phyloP scores from a whole-genome alignment of 2,113 vertebrate genomes.

The Sakesphorus luctuosus region DNA sequence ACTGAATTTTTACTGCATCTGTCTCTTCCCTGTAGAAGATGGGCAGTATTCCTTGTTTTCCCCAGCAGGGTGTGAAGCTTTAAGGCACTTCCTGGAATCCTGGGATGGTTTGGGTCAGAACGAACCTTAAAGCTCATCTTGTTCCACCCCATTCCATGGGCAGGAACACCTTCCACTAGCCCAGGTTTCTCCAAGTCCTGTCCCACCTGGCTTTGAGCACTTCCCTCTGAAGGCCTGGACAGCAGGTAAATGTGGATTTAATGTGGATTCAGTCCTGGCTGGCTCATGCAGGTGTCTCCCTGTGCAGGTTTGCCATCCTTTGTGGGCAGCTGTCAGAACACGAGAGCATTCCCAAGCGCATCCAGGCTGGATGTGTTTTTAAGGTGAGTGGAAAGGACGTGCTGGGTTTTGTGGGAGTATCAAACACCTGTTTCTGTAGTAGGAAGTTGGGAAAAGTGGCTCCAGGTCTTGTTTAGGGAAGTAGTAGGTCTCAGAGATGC shows the following conservation, averaged over 20 bases:
- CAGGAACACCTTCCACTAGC: neutral
- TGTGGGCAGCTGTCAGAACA: conserved; percentile 77
- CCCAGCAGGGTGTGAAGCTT: neutral
- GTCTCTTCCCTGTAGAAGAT: neutral
- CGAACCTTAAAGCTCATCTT: neutral
- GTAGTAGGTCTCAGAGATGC: neutral
- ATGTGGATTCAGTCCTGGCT: accelerated
- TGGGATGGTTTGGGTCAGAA: neutral
- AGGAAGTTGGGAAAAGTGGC: neutral
- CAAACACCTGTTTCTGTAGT: neutral
- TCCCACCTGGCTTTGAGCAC: neutral
- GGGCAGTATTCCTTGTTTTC: neutral
- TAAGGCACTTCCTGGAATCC: neutral
- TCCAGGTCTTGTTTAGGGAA: neutral
- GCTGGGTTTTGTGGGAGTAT: neutral
- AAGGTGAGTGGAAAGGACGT: conserved; percentile 71
- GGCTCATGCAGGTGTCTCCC: neutral
- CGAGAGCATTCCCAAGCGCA: conserved; percentile 78
- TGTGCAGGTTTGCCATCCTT: conserved; percentile 78
- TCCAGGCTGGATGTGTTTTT: conserved; percentile 76
- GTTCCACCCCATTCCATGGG: neutral
- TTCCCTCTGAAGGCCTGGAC: neutral
- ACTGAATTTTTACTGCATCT: accelerated
- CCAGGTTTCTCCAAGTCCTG: neutral
- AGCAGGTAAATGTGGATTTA: accelerated